Conservation (phyloP, 2,113 vertebrate genomes). For the Aptenodytes forsteri region DNA sequence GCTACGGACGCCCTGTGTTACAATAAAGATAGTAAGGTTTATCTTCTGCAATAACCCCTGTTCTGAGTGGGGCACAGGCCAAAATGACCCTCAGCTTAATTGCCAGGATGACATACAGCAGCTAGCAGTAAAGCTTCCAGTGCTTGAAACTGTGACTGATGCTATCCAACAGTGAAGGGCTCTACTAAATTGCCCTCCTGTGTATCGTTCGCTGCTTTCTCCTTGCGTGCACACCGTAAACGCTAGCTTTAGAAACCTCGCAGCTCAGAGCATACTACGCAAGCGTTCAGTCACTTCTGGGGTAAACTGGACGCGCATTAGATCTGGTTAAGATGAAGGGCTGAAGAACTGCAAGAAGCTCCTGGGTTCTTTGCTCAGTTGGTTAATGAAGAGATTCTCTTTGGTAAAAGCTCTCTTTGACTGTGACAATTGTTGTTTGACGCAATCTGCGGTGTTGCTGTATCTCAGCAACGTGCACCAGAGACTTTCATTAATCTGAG, state of each 20-base stretch:
- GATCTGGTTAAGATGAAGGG: background rate
- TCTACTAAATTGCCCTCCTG: background rate
- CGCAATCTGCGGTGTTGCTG: fast-evolving
- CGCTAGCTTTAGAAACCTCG: background rate
- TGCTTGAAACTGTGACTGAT: background rate
- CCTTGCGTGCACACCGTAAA: background rate
- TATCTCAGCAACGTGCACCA: background rate
- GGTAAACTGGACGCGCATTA: background rate
- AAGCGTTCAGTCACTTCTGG: background rate
- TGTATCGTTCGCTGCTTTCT: background rate
- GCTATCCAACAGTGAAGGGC: background rate
- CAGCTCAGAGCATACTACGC: background rate
- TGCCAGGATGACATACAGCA: background rate
- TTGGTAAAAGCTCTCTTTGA: background rate
- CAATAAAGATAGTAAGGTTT: background rate
- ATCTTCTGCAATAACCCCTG: background rate
- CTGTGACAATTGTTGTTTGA: no score
- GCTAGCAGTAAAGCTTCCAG: background rate
- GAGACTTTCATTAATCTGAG: background rate
- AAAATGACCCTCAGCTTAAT: background rate
- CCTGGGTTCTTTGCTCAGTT: background rate
- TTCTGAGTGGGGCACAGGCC: background rate
- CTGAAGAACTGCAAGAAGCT: background rate
- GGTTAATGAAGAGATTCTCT: background rate
- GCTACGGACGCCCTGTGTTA: background rate